These are phyloP conservation scores for Pseudochirops corinnae DNA, from an alignment of 2,797 vertebrate genomes.

Conservation along the genomic window DNA sequence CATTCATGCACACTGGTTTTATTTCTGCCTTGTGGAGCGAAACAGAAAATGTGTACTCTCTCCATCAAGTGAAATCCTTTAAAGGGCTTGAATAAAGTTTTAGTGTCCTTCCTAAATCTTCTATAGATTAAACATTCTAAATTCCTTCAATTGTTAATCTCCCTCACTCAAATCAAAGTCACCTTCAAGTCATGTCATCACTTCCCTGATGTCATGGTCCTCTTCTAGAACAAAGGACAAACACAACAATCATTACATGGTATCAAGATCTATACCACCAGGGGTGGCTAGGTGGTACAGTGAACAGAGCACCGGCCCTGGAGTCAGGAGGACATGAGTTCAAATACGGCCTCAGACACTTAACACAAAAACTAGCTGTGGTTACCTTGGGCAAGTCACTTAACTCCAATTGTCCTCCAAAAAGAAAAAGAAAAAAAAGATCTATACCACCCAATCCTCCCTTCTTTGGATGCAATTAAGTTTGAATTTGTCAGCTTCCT, in stretches of 20 bases:
- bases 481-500: not conserved
- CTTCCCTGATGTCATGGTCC: too few relatives aligned
- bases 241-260: not conserved
- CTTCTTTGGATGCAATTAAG: not conserved
- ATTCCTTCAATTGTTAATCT: not conserved
- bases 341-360: too few relatives aligned
- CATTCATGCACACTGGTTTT: not conserved
- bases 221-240: too few relatives aligned
- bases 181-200: too few relatives aligned
- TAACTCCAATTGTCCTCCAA: too few relatives aligned
- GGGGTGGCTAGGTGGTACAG: too few relatives aligned
- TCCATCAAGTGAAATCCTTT: not conserved
- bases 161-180: too few relatives aligned
- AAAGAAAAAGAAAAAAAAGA: too few relatives aligned
- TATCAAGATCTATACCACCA: not conserved
- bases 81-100: not conserved
- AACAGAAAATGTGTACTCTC: not conserved
- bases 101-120: not conserved
- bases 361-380: too few relatives aligned
- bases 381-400: too few relatives aligned
- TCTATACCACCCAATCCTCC: not conserved
- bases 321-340: too few relatives aligned
- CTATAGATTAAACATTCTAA: not conserved
- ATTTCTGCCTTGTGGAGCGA: not conserved
- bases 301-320: too few relatives aligned